Percentiles rank a stretch among this genome's conserved stretches.
Evolutionary conservation across 2,797 vertebrate species (phyloP).

Genomic region (Thaleichthys pacificus): DNA sequence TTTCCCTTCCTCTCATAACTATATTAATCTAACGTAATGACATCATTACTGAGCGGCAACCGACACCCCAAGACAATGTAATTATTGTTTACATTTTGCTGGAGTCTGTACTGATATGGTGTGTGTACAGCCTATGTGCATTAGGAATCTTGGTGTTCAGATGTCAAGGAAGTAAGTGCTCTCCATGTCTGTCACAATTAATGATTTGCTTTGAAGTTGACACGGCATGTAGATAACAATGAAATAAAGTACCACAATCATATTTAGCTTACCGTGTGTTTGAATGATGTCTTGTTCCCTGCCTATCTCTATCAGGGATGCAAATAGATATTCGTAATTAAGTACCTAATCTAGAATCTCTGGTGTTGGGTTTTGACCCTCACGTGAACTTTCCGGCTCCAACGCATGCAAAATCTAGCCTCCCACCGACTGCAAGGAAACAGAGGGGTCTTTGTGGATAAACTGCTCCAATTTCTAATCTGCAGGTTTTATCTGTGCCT

Average conservation of each 20-base stretch:
- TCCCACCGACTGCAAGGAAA: not conserved
- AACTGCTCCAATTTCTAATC: not conserved
- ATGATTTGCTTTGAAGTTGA: not conserved
- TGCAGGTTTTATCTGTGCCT: not conserved
- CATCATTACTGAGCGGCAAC: not conserved
- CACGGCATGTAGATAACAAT: not conserved
- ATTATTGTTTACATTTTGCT: slow-evolving; percentile 15
- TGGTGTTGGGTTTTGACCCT: not conserved
- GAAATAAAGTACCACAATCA: slow-evolving; percentile 5
- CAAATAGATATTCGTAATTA: not conserved
- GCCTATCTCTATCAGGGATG: not conserved
- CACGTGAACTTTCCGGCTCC: not conserved
- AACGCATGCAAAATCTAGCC: not conserved
- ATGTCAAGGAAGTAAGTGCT: not conserved
- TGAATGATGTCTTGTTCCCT: not conserved
- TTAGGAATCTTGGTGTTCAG: not conserved
- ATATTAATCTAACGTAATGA: not conserved
- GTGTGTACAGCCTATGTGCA: not conserved
- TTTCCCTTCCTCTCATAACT: no score
- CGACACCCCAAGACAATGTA: not conserved
- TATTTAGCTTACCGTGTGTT: not conserved
- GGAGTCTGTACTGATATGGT: slow-evolving; percentile 1
- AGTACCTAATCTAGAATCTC: not conserved
- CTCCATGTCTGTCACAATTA: not conserved
- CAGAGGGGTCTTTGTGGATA: not conserved